Percentiles rank a stretch among this genome's conserved stretches.
Evolutionary conservation across 2,113 vertebrate species (phyloP).

Genomic region (Chauna torquata): DNA sequence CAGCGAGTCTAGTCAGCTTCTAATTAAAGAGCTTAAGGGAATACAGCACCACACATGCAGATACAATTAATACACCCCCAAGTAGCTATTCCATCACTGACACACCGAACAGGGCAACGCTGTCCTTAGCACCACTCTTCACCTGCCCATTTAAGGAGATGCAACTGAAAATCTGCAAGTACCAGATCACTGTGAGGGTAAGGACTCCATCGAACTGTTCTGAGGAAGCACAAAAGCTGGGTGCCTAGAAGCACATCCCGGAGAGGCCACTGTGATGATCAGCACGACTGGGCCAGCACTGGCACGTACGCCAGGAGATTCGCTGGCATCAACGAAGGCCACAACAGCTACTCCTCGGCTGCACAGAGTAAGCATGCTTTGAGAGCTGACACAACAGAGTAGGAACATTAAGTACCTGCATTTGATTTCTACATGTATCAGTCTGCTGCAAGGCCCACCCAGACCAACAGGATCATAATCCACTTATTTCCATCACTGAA

Average conservation of each 20-base stretch:
- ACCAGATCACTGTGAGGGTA: rapidly evolving
- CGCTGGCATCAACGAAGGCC: rapidly evolving
- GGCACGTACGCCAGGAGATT: neutral
- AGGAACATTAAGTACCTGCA: rapidly evolving
- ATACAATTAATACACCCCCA: too few species aligned
- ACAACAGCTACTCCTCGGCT: neutral
- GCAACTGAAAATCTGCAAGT: too few species aligned
- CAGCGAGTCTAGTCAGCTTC: neutral
- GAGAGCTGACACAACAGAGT: neutral
- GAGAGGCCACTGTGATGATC: neutral
- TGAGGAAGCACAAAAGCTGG: too few species aligned
- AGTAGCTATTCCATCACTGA: neutral
- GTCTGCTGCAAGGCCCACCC: neutral
- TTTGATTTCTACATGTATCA: neutral
- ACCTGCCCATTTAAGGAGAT: too few species aligned
- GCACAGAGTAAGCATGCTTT: neutral
- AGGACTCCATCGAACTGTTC: neutral
- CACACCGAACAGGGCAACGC: neutral
- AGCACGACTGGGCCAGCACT: too few species aligned
- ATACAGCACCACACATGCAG: rapidly evolving
- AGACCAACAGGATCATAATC: too few species aligned
- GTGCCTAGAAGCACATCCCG: too few species aligned
- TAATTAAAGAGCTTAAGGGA: neutral
- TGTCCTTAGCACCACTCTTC: neutral
- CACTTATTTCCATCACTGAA: too few species aligned